A percentile compares a stretch with the other conserved stretches of the same genome.
Conservation (phyloP, 2,888 invertebrate species). For the Watsonalla binaria region DNA sequence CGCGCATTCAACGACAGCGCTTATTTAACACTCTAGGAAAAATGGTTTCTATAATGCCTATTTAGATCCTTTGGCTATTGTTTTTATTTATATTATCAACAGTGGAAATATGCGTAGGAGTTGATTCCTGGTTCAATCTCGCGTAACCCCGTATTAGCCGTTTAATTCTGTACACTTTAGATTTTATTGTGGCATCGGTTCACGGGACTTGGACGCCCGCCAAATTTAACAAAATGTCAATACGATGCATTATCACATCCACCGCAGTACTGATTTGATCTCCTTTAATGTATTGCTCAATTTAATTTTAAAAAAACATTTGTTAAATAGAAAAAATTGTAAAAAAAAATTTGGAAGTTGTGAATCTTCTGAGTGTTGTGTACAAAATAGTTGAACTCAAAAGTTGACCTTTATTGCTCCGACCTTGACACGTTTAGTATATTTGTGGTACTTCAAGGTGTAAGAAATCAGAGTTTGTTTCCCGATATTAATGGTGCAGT, state of each 20-base stretch:
- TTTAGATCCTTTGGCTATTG: neutral
- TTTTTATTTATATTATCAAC: constrained; percentile 3
- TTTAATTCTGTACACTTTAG: constrained; percentile 57
- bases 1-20: too few species aligned
- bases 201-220: constrained; percentile 53
- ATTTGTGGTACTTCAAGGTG: constrained; percentile 49
- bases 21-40: too few species aligned
- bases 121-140: constrained; percentile 43
- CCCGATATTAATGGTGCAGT: constrained; percentile 24
- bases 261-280: constrained; percentile 35
- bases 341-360: neutral
- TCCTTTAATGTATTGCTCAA: constrained; percentile 3
- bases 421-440: constrained; percentile 55
- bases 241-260: constrained; percentile 68
- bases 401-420: constrained; percentile 23
- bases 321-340: neutral
- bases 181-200: constrained; percentile 63
- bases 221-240: constrained; percentile 71
- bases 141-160: constrained; percentile 47
- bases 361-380: neutral
- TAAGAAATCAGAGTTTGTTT: constrained; percentile 30
- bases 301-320: constrained; percentile 6
- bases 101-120: constrained; percentile 6
- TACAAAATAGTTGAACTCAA: constrained; percentile 1
- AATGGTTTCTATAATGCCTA: too few species aligned